Percentiles rank a stretch among this genome's conserved stretches.
Evolutionary conservation across 2,113 vertebrate genomes (phyloP).

Genomic region (Hippotragus niger): DNA sequence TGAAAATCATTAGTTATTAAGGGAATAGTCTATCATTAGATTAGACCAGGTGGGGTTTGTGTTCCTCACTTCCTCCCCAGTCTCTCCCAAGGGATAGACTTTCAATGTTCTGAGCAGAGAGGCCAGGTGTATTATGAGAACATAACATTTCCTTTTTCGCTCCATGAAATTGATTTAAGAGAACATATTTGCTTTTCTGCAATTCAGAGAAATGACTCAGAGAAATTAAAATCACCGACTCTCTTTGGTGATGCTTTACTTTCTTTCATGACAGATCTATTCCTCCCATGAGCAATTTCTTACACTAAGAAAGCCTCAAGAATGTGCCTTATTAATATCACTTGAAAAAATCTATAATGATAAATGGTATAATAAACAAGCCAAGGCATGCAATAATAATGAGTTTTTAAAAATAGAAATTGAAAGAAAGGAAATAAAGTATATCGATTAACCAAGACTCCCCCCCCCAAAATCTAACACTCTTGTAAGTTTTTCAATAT

Average conservation of each 20-base stretch:
- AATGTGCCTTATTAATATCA: neutral
- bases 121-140: neutral
- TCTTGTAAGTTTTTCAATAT: neutral
- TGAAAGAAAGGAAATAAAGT: constrained; percentile 1
- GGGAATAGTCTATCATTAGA: neutral
- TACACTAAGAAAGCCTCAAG: neutral
- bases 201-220: constrained; percentile 32
- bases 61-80: neutral
- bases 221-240: neutral
- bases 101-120: neutral
- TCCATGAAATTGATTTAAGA: constrained; percentile 18
- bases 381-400: neutral
- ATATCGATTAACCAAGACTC: neutral
- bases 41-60: neutral
- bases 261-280: neutral
- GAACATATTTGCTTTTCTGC: neutral
- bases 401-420: constrained; percentile 34
- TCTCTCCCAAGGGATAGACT: neutral
- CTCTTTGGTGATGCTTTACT: neutral
- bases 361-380: constrained; percentile 36
- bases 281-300: neutral
- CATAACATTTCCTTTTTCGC: neutral
- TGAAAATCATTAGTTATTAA: neutral
- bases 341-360: constrained; percentile 48
- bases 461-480: neutral